Base-by-base conservation (phyloP, 2,797 vertebrate species). In the Simalia tracyae region DNA sequence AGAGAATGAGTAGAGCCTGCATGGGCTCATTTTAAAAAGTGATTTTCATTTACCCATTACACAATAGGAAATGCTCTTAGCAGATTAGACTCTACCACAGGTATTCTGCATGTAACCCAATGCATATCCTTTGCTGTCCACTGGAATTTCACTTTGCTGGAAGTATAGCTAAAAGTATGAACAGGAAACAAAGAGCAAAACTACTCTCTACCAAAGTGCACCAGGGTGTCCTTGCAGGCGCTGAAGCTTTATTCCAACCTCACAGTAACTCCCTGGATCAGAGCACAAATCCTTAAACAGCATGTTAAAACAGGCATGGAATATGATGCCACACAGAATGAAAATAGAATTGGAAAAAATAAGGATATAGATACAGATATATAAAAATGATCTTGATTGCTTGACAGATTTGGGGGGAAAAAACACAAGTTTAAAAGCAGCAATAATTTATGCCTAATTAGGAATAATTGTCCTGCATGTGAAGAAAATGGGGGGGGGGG, bases 91-190 rank as follows among this genome's bases (percentile, higher is more conserved):
- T 90, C 63, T 50, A 60, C 2, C 59, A 84, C 19, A 92, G 11
- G n/a, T 0, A 9, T 2, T 56, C 0, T 26, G 15, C 63, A 81
- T n/a, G 3, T 46, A 61, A 31, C 5, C 24, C 3, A 6, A 22
- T 7, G 19, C 4, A 59, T 31, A 19, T 7, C 10, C 4, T 22
- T 15, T 31, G 61, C 31, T 76, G 85, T 15, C 15, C 42, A 28
- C 31, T 5, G 42, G 57, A 24, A n/a, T 2, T 15, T 42, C 2
- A 28, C 24, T 91, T 90, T 95, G 96, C 31, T 98, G 97, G 96
- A 97, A 97, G 93, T 19, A 95, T 92, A 89, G 89, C 95, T 94
- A 93, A 95, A 42, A 26, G 93, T 96, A 92, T 95, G 94, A 97
- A 93, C 97, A 96, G 85, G 56, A 17, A 42, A 15, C 66, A 24